phyloP scores from a whole-genome alignment of 64 coral and sea anemone species.

The Acropora yongei region DNA sequence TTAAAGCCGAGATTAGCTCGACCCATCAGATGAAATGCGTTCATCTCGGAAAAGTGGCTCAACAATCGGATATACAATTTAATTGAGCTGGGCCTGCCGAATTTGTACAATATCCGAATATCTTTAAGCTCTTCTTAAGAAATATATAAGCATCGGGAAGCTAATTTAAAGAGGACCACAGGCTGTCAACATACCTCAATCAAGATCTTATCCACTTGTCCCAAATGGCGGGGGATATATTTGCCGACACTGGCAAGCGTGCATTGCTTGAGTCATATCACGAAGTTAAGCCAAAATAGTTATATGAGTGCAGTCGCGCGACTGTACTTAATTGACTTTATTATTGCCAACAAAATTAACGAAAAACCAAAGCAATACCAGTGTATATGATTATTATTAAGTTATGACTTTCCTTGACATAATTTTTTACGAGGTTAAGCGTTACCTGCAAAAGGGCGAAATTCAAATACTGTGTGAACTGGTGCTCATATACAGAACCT shows the following conservation, averaged over 20 bases:
- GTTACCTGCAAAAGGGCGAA: conserved; percentile 13
- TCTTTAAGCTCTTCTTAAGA: no score
- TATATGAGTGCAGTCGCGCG: neutral
- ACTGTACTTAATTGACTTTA: neutral
- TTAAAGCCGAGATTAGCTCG: no score
- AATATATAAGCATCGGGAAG: no score
- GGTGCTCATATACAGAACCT: neutral
- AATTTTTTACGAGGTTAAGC: neutral
- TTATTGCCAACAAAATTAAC: neutral
- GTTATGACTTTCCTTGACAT: neutral
- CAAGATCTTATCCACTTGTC: neutral
- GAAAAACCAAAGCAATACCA: neutral
- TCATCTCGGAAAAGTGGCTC: no score
- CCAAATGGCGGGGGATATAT: neutral
- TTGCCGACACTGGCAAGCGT: neutral
- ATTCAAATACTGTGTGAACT: neutral
- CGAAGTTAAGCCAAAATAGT: neutral
- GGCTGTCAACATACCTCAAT: neutral
- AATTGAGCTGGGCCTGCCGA: no score
- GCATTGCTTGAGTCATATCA: neutral
- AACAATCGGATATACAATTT: no score
- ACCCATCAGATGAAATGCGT: no score
- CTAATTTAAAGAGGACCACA: no score
- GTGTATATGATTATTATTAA: neutral
- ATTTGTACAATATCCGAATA: no score